These are phyloP conservation scores for Drosophila villosipedis DNA, from an alignment of 2,888 invertebrate species.

Conservation along the genomic window DNA sequence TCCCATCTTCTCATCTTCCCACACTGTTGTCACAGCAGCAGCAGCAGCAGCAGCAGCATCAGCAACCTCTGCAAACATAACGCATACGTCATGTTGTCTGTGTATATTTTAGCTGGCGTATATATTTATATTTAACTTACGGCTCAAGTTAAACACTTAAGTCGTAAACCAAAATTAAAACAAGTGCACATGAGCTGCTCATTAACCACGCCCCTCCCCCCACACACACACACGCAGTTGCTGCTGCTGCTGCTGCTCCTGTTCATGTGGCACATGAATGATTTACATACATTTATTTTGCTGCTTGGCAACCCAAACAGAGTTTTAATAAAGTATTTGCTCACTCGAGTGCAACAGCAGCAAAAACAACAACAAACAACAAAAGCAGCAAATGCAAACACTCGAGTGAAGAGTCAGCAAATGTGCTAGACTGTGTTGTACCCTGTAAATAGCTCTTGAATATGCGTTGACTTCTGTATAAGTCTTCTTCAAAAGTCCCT, in stretches of 20 bases:
- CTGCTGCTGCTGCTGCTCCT: conserved; percentile 6
- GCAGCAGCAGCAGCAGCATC: neutral
- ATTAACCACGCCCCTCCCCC: conserved; percentile 53
- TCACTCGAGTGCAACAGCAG: conserved; percentile 70
- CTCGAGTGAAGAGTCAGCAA: neutral
- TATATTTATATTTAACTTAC: conserved; percentile 53
- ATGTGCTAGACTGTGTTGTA: conserved; percentile 1
- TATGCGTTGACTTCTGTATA: neutral
- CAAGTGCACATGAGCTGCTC: conserved; percentile 59
- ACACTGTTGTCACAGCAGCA: neutral
- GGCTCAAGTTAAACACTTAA: conserved; percentile 60
- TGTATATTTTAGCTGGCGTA: conserved; percentile 23
- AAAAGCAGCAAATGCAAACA: conserved; percentile 46
- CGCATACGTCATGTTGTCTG: conserved; percentile 52
- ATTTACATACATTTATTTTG: conserved; percentile 46
- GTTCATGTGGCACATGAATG: conserved; percentile 41
- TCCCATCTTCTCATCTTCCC: conserved; percentile 5
- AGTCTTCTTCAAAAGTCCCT: too few relatives aligned
- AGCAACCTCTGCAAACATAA: conserved; percentile 42
- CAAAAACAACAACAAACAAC: conserved; percentile 21
- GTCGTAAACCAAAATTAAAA: conserved; percentile 62
- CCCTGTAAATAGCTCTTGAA: neutral
- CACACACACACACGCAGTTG: conserved; percentile 10
- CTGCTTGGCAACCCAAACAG: conserved; percentile 50
- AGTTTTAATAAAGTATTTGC: conserved; percentile 80